Conservation (phyloP, 2,797 vertebrate species). For the Uromys caudimaculatus region DNA sequence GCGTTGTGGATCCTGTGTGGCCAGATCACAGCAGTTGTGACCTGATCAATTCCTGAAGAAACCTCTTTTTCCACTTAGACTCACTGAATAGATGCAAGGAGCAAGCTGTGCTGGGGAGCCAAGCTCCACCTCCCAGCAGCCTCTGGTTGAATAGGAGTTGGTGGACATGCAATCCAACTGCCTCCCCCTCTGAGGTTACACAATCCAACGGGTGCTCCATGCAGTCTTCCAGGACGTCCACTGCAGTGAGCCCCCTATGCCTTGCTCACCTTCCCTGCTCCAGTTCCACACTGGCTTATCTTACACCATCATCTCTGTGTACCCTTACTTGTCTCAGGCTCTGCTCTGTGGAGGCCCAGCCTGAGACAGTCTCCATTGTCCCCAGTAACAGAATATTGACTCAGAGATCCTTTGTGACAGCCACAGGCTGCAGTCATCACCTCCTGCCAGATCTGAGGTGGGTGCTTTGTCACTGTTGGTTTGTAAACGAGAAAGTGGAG, state of each 20-base stretch:
- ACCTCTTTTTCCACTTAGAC: neutral
- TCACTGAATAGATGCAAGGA: neutral
- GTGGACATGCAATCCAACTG: neutral
- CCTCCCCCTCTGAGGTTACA: neutral
- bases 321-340: neutral
- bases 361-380: neutral
- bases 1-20: neutral
- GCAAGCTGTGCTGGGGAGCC: neutral
- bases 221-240: neutral
- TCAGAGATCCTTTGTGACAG: neutral
- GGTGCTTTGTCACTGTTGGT: neutral
- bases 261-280: neutral
- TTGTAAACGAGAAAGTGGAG: neutral
- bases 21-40: neutral
- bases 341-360: neutral
- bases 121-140: neutral
- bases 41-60: neutral
- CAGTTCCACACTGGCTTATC: neutral
- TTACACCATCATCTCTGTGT: neutral
- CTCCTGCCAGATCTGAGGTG: neutral
- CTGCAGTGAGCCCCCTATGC: no score
- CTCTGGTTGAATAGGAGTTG: neutral
- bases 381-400: neutral
- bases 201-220: rapidly evolving
- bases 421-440: neutral